Evolutionary conservation across 2,113 vertebrate species (phyloP), one percentile per base, ranked within the genome.

Genomic region (Cheilinus undulatus): DNA sequence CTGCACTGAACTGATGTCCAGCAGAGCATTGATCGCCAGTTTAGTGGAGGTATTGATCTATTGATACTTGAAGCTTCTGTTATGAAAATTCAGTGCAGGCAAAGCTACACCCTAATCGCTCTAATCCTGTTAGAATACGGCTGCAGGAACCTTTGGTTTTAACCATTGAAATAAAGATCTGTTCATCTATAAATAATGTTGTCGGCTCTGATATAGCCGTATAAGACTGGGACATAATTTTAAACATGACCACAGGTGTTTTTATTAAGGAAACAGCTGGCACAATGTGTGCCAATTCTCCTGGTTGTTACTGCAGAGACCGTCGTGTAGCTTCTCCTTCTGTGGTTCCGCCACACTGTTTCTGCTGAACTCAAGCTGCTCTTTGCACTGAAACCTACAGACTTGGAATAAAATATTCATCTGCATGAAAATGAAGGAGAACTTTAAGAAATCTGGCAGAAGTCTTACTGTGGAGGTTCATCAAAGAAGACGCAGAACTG

Each of bases 281-380:
- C 66, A 10, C 4, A 56, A 58, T 36, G 23, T 30, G 69, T 61
- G 68, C 81, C 83, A 80, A 26, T 65, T 88, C 80, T 76, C 83
- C 86, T 85, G 86, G 77, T 83, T 82, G 32, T 80, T 80, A 66
- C 67, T 78, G 80, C 80, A 42, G 40, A 42, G 15, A 42, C 17
- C 40, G 71, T 76, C 80, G 8, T 43, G 81, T 58, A 82, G 64
- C 72, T 61, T 27, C 66, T 82, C 74, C 86, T 82, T 85, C 83
- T 85, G 86, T 49, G 61, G 34, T 66, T 76, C 71, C 68, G 59
- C 49, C 80, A 27, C 69, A 49, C 63, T 6, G 43, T 70, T 75
- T 76, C 48, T 51, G 61, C 69, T 65, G 53, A 77, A 54, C 69
- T 69, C 80, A 82, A 56, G 43, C 10, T 3, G 32, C 30, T 69